Evolutionary conservation across 2,888 invertebrate genomes (phyloP), one percentile per base, ranked within the genome.

Genomic region (Tetrapedia diversipes): DNA sequence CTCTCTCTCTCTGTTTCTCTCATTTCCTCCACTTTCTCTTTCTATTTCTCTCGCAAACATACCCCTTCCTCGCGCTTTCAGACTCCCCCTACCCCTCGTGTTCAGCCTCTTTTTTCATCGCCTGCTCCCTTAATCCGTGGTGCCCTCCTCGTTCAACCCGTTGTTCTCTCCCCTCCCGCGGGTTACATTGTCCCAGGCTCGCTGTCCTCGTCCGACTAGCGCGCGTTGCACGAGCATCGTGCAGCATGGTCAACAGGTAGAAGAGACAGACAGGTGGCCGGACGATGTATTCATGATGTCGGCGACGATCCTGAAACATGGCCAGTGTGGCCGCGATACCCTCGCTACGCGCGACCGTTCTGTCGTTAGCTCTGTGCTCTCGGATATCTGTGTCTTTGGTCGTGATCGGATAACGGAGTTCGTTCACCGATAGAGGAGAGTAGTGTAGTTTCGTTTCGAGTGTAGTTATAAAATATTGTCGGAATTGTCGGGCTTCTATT

Each of bases 311-410:
- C 77, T 66, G 76, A 83, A 83, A 83, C 72, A 68, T 70, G 87
- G 86, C 83, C 88, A 87, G 88, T 87, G 83, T 87, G 83, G 63
- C 82, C 86, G 80, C 86, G 84, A 86, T 88, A n/a, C 86, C 79
- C 80, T 84, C 77, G 83, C 70, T 77, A 74, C 85, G 71, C 60
- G 74, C 83, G 76, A 53, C 66, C 10, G 22, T 57, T 22, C 22
- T 11, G 14, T 45, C 19, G 37, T 54, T 69, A 61, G 49, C 41
- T 0, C n/a, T n/a, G n/a, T n/a, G n/a, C n/a, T n/a, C n/a, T n/a
- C n/a, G n/a, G 45, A 6, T 11, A 19, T 19, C 10, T 56, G 66
- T 45, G 24, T 45, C 19, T 27, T 59, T 37, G 37, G 4, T 29
- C 24, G 47, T 14, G 47, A 47, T n/a, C n/a, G n/a, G n/a, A n/a